Percentiles rank a stretch among this genome's conserved stretches.
Conservation (phyloP, 2,797 vertebrate species). For the Sternarchorhynchus goeldii region DNA sequence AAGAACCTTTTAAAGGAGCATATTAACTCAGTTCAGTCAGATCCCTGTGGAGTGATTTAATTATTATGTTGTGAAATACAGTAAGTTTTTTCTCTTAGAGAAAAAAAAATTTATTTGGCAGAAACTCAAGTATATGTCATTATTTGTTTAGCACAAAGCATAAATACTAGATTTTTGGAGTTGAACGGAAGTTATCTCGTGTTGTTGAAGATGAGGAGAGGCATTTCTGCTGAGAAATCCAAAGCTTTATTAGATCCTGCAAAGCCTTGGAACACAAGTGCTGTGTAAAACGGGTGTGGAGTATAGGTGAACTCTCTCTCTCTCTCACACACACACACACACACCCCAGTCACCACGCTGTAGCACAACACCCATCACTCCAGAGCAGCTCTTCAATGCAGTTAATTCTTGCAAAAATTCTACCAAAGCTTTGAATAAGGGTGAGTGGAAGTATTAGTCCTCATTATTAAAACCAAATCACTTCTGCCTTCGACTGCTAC, state of each 20-base stretch:
- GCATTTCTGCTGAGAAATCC: background rate
- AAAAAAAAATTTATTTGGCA: background rate
- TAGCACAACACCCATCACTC: too few species aligned
- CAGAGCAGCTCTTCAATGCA: too few species aligned
- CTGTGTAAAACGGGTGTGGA: conserved; percentile 5
- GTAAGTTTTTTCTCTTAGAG: background rate
- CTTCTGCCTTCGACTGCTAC: conserved; percentile 23
- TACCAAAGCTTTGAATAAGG: conserved; percentile 14
- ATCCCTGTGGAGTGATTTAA: conserved; percentile 35
- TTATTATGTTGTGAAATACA: conserved; percentile 33
- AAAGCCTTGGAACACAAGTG: background rate
- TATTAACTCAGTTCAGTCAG: conserved; percentile 44
- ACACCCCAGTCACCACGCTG: too few species aligned
- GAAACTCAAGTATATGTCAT: background rate
- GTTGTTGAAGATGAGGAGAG: conserved; percentile 1
- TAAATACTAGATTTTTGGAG: conserved; percentile 1
- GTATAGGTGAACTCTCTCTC: conserved; percentile 11
- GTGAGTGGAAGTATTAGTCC: conserved; percentile 7
- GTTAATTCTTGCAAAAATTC: conserved; percentile 9
- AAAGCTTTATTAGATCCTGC: background rate
- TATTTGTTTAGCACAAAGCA: background rate
- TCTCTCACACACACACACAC: background rate
- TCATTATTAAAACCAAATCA: conserved; percentile 3
- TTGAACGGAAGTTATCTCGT: background rate
- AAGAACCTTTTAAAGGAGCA: conserved; percentile 8